phyloP scores from a whole-genome alignment of 1,140 invertebrate genomes.

The Laupala kohalensis region DNA sequence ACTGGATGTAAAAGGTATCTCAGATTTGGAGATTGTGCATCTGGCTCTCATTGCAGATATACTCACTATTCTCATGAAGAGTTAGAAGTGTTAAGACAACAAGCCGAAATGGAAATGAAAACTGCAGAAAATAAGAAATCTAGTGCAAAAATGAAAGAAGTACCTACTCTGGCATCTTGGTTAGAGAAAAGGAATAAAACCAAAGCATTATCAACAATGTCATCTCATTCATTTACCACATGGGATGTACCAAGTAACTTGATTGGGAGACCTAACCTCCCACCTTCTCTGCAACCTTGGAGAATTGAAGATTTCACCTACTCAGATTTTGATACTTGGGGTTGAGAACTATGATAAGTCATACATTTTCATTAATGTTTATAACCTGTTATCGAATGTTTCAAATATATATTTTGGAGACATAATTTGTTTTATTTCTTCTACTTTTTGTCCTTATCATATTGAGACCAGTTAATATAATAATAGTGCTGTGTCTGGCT shows the following conservation, averaged over 20 bases:
- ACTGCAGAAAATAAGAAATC: neutral
- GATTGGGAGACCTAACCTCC: neutral
- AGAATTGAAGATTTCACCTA: neutral
- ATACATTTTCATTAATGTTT: too few relatives aligned
- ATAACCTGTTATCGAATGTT: too few relatives aligned
- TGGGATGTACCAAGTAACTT: slow-evolving; percentile 1
- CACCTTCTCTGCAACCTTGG: neutral
- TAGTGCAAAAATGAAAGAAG: neutral
- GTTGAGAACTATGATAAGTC: too few relatives aligned
- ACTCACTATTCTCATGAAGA: slow-evolving; percentile 44
- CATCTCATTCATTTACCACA: neutral
- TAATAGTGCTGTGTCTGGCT: too few relatives aligned
- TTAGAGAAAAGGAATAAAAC: neutral
- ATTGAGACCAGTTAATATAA: too few relatives aligned
- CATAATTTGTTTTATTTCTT: too few relatives aligned
- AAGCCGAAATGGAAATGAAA: slow-evolving; percentile 19
- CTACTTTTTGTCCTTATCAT: too few relatives aligned
- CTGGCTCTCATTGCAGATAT: slow-evolving; percentile 44
- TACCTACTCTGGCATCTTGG: slow-evolving; percentile 4
- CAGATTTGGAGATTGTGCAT: slow-evolving; percentile 40
- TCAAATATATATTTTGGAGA: too few relatives aligned
- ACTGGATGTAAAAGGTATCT: slow-evolving; percentile 40
- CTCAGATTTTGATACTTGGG: slow-evolving; percentile 5
- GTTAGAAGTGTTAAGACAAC: slow-evolving; percentile 35
- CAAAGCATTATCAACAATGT: neutral